Evolutionary conservation across 2,113 vertebrate genomes (phyloP).

Genomic region (Engraulis encrasicolus): DNA sequence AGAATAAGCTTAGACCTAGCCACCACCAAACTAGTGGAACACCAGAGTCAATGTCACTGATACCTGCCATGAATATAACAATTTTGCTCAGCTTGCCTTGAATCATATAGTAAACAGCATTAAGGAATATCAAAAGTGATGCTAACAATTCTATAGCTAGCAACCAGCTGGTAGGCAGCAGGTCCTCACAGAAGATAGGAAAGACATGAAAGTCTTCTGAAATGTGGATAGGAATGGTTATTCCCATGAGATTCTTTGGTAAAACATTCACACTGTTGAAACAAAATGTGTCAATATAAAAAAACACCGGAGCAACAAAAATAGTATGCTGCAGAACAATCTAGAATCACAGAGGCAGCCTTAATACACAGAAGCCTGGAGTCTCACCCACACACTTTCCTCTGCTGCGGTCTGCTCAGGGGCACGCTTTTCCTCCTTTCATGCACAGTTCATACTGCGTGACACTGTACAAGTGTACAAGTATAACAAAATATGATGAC

Average conservation of each 20-base stretch:
- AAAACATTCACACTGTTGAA: neutral
- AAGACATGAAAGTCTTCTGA: neutral
- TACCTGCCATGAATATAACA: neutral
- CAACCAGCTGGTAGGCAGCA: neutral
- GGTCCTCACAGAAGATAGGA: neutral
- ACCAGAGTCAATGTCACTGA: neutral
- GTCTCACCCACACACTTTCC: neutral
- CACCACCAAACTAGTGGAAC: neutral
- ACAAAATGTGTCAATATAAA: neutral
- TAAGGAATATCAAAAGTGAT: neutral
- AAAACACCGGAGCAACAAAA: neutral
- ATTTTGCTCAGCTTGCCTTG: neutral
- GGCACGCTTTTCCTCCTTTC: neutral
- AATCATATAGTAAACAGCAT: neutral
- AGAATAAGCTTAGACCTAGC: neutral
- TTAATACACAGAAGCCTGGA: neutral
- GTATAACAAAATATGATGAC: neutral
- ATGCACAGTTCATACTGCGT: neutral
- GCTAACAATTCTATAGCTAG: neutral
- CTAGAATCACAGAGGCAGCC: conserved; percentile 2
- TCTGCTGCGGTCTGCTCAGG: neutral
- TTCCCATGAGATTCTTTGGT: neutral
- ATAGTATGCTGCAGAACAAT: neutral
- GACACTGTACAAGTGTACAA: neutral
- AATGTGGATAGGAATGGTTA: neutral